Evolutionary conservation across 2,888 invertebrate genomes (phyloP).

Genomic region (Orthosia incerta): DNA sequence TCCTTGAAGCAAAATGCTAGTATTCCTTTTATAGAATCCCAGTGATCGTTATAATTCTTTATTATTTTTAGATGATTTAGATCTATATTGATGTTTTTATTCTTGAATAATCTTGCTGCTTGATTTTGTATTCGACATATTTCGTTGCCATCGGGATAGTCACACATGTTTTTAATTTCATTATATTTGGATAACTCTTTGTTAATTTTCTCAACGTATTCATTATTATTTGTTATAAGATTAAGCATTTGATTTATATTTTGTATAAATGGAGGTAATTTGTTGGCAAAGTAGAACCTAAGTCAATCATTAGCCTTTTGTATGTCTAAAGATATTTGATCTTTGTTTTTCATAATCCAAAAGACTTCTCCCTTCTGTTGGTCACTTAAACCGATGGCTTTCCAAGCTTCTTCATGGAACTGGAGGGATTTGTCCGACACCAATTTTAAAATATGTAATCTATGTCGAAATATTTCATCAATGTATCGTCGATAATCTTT

Average conservation of each 20-base stretch:
- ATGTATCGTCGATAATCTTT: no score
- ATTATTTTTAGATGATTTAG: not conserved
- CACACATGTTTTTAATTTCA: not conserved
- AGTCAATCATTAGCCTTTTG: not conserved
- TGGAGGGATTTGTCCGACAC: not conserved
- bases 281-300: not conserved
- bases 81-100: not conserved
- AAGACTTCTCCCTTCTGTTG: constrained; percentile 23
- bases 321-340: not conserved
- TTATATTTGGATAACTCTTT: not conserved
- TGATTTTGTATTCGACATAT: not conserved
- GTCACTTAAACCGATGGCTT: not conserved
- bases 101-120: not conserved
- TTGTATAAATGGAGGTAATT: constrained; percentile 16
- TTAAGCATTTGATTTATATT: not conserved
- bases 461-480: no score
- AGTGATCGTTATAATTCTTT: constrained; percentile 21
- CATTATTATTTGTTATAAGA: not conserved
- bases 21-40: constrained; percentile 21
- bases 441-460: not conserved
- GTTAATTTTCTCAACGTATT: not conserved
- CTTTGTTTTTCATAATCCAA: not conserved
- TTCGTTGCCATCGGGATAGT: not conserved
- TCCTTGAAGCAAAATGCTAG: constrained; percentile 21
- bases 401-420: constrained; percentile 13